A percentile compares a stretch with the other conserved stretches of the same genome.
These are phyloP conservation scores for Fringilla coelebs DNA, from an alignment of 2,797 vertebrate genomes.

Conservation along the genomic window DNA sequence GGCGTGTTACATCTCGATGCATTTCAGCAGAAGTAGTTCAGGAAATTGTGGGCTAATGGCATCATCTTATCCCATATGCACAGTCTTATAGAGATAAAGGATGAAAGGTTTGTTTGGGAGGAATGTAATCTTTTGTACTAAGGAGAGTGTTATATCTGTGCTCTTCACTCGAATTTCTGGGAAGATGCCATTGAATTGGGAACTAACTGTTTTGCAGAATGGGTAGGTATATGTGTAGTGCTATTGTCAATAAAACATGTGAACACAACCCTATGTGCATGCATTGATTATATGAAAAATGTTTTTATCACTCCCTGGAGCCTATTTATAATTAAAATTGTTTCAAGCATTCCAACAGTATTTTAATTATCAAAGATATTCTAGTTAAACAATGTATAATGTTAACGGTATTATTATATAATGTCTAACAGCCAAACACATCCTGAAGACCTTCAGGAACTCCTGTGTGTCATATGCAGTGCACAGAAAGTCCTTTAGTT, in stretches of 20 bases:
- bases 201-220: neutral
- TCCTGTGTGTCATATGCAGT: neutral
- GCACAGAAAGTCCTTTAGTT: neutral
- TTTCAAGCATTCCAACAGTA: conserved; percentile 9
- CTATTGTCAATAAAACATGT: neutral
- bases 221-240: neutral
- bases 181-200: neutral
- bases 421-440: neutral
- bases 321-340: conserved; percentile 21
- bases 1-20: rapidly evolving
- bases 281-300: conserved; percentile 34
- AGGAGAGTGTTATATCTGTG: neutral
- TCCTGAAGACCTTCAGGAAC: neutral
- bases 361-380: conserved; percentile 39
- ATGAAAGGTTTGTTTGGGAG: neutral
- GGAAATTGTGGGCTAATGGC: neutral
- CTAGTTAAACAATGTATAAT: conserved; percentile 12
- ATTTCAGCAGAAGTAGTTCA: neutral
- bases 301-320: conserved; percentile 36
- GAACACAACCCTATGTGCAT: neutral
- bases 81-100: neutral
- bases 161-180: neutral
- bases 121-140: neutral
- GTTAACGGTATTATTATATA: conserved; percentile 20
- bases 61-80: rapidly evolving